Evolutionary conservation across 2,113 vertebrate species (phyloP).

Genomic region (Sapayoa aenigma): DNA sequence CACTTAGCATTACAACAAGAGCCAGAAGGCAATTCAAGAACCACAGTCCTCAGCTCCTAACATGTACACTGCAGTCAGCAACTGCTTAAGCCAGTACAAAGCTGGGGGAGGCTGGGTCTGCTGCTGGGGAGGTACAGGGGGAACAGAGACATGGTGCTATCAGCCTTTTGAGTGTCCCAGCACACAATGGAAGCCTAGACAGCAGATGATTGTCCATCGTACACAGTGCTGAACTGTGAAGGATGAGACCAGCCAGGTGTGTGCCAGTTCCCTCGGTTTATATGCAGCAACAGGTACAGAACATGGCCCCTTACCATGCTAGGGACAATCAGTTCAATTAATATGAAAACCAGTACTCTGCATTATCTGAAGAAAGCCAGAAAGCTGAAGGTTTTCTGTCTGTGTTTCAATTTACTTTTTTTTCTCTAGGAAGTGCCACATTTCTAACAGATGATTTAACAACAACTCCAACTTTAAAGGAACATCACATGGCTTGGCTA

Average conservation of each 20-base stretch:
- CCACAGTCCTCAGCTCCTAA: not conserved
- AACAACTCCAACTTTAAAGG: not conserved
- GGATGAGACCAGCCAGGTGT: not conserved
- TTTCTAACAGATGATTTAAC: not conserved
- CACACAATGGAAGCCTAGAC: not conserved
- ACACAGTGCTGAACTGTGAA: not conserved
- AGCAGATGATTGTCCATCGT: rapidly evolving
- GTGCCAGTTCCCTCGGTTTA: not conserved
- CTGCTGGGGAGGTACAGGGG: not conserved
- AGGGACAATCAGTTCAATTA: not conserved
- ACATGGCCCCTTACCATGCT: not conserved
- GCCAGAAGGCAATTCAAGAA: not conserved
- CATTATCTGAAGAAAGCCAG: not conserved
- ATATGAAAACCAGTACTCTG: not conserved
- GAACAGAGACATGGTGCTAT: not conserved
- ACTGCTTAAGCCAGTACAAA: not conserved
- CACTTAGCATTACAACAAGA: not conserved
- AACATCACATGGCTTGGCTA: not conserved
- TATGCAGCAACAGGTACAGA: not conserved
- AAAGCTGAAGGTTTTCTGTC: not conserved
- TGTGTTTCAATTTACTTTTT: not conserved
- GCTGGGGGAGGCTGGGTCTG: not conserved
- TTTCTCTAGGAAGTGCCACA: not conserved
- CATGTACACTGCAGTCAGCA: not conserved
- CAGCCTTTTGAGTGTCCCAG: not conserved